Conservation (phyloP, 2,797 vertebrate species). For the Zenarchopterus dispar region DNA sequence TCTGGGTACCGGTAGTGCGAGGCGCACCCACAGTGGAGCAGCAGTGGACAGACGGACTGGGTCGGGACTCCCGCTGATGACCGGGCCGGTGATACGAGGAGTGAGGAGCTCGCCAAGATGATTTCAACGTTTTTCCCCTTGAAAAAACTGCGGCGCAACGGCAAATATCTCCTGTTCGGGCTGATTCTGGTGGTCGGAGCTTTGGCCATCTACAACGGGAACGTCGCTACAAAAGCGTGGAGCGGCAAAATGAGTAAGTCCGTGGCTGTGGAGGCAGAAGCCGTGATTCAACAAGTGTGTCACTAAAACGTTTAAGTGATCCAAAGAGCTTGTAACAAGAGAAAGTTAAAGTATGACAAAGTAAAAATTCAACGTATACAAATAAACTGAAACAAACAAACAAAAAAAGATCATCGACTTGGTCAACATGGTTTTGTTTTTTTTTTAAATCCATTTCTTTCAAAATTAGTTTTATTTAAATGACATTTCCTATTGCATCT, state of each 20-base stretch:
- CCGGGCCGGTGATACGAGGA: conserved; percentile 10
- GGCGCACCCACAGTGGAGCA: conserved; percentile 22
- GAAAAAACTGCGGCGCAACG: conserved; percentile 75
- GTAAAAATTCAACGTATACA: too few species aligned
- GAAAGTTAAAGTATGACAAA: too few species aligned
- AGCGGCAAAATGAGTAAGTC: conserved; percentile 59
- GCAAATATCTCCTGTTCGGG: conserved; percentile 59
- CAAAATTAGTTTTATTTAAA: too few species aligned
- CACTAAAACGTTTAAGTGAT: too few species aligned
- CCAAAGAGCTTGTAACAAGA: too few species aligned
- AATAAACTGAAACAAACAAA: too few species aligned
- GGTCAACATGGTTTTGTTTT: too few species aligned
- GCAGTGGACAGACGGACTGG: not conserved
- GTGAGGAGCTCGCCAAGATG: conserved; percentile 53
- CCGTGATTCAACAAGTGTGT: not conserved
- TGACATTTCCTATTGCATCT: too few species aligned
- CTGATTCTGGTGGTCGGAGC: conserved; percentile 62
- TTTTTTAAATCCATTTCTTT: too few species aligned
- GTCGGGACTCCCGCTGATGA: conserved; percentile 19
- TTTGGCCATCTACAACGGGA: conserved; percentile 71
- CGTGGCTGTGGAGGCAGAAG: not conserved
- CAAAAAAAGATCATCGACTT: too few species aligned
- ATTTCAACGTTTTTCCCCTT: conserved; percentile 64
- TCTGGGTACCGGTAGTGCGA: conserved; percentile 30
- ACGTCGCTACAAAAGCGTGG: conserved; percentile 49